Conservation (phyloP, 2,888 invertebrate genomes). For the Camptogramma bilineatum region DNA sequence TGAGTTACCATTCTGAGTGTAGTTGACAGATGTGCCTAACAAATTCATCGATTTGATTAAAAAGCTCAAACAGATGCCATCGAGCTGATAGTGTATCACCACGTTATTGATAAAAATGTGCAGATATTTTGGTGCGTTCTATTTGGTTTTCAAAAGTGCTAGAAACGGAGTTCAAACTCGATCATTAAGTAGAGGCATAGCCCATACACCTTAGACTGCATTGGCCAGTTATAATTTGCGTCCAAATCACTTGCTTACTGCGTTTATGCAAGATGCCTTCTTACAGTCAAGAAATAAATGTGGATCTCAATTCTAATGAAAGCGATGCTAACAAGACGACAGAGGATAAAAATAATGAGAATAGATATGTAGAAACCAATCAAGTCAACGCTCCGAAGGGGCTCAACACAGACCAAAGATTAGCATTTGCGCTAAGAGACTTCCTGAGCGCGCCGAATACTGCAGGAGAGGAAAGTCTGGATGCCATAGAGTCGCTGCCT, state of each 20-base stretch:
- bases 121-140: constrained; percentile 52
- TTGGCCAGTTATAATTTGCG: background rate
- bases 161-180: constrained; percentile 20
- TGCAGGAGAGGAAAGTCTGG: constrained; percentile 14
- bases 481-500: constrained; percentile 56
- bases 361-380: constrained; percentile 56
- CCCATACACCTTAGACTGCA: constrained; percentile 16
- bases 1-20: constrained; percentile 57
- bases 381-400: constrained; percentile 59
- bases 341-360: constrained; percentile 58
- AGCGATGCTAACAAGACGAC: constrained; percentile 63
- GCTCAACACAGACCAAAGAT: constrained; percentile 67
- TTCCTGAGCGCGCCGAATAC: constrained; percentile 61
- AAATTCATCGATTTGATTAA: constrained; percentile 61
- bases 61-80: constrained; percentile 58
- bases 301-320: constrained; percentile 73
- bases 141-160: constrained; percentile 43
- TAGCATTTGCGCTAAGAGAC: constrained; percentile 74
- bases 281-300: constrained; percentile 73
- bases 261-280: constrained; percentile 71
- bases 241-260: background rate
- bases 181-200: constrained; percentile 27
- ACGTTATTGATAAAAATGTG: constrained; percentile 66
- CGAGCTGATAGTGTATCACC: constrained; percentile 58
- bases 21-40: constrained; percentile 51